Percentiles rank a stretch among this genome's conserved stretches.
Evolutionary conservation across 2,113 vertebrate species (phyloP).

Genomic region (Corythornis madagascariensis): DNA sequence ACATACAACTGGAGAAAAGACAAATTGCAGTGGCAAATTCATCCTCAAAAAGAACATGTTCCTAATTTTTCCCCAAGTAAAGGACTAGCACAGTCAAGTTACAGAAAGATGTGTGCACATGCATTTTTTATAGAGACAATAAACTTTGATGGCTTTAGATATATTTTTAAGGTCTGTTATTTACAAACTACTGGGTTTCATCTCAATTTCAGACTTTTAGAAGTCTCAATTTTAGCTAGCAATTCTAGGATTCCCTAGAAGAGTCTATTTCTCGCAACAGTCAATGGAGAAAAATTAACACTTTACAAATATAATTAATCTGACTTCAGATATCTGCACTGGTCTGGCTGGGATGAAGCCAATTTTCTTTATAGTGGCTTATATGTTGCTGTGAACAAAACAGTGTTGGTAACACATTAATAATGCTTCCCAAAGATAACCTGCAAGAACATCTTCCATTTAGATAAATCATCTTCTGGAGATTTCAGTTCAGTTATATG

Average conservation of each 20-base stretch:
- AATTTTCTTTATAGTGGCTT: neutral
- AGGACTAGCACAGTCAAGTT: neutral
- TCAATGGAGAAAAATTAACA: neutral
- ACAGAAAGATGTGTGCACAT: neutral
- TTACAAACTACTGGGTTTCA: neutral
- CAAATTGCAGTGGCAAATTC: neutral
- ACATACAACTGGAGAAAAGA: neutral
- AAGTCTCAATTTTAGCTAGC: neutral
- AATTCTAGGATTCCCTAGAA: neutral
- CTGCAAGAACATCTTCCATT: neutral
- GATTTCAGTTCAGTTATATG: neutral
- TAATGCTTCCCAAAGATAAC: neutral
- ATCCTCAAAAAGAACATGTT: neutral
- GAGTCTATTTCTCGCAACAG: neutral
- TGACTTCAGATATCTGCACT: neutral
- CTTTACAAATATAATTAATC: neutral
- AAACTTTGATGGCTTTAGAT: neutral
- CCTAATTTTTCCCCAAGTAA: neutral
- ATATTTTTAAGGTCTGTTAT: neutral
- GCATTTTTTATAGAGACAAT: neutral
- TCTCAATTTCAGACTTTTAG: neutral
- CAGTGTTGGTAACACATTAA: neutral
- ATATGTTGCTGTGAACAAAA: neutral
- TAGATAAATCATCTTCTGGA: neutral
- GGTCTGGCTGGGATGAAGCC: neutral